phyloP scores from a whole-genome alignment of 2,797 vertebrate genomes.

The Sebastes hubbsi region DNA sequence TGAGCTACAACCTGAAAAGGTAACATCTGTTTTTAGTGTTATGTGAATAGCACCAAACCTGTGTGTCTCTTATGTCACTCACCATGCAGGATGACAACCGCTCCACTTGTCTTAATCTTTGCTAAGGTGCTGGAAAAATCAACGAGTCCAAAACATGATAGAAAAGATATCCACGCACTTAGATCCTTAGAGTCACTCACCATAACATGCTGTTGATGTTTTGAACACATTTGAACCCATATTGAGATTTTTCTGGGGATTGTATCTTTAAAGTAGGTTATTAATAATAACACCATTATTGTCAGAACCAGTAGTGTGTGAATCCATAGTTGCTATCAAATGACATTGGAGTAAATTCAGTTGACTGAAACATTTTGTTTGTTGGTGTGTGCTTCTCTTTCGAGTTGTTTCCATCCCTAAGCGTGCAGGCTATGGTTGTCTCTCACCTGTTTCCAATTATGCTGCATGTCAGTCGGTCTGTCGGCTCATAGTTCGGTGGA shows the following conservation, averaged over 20 bases:
- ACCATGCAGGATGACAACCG: no score
- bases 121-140: no score
- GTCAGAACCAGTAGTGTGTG: neutral
- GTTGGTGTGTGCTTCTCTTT: neutral
- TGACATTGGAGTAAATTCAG: neutral
- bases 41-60: neutral
- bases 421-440: conserved; percentile 29
- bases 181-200: neutral
- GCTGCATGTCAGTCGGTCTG: conserved; percentile 30
- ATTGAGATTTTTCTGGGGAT: neutral
- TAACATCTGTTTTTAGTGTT: neutral
- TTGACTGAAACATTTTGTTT: neutral
- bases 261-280: neutral
- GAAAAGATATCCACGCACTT: no score
- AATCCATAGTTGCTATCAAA: neutral
- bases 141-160: no score
- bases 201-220: neutral
- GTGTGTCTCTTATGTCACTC: neutral
- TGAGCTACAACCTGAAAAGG: neutral
- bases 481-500: conserved; percentile 28
- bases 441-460: conserved; percentile 67
- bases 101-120: no score
- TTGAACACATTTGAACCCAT: neutral
- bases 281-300: neutral
- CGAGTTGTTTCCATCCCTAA: conserved; percentile 33